phyloP scores from a whole-genome alignment of 2,797 vertebrate genomes.

The Melanotaenia boesemani region DNA sequence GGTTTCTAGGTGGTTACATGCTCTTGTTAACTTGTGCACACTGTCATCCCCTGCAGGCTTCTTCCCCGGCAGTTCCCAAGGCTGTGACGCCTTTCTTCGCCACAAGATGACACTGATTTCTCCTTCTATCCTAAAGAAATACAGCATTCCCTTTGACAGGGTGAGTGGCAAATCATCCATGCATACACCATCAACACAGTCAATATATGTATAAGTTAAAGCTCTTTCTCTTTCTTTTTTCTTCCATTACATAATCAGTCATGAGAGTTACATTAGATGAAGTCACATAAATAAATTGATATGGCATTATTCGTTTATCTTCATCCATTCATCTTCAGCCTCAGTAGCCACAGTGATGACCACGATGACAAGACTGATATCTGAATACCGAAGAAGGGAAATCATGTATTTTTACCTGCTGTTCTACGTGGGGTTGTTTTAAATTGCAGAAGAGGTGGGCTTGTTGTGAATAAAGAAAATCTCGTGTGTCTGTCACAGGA shows the following conservation, averaged over 20 bases:
- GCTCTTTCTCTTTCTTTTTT: neutral
- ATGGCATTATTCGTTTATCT: neutral
- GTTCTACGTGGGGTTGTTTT: neutral
- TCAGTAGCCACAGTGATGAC: neutral
- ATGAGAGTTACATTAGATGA: neutral
- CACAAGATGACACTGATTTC: slow-evolving; percentile 99
- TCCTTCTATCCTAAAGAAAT: slow-evolving; percentile 97
- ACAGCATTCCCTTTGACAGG: slow-evolving; percentile 95
- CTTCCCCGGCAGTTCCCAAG: slow-evolving; percentile 97
- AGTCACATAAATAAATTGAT: neutral
- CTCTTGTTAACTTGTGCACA: neutral
- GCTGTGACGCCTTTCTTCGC: slow-evolving; percentile 96
- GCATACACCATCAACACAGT: neutral
- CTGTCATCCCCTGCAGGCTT: slow-evolving; percentile 84
- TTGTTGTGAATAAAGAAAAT: slow-evolving; percentile 35
- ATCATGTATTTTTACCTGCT: neutral
- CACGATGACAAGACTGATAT: neutral
- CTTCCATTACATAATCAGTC: neutral
- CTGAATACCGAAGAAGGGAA: neutral
- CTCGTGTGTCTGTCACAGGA: slow-evolving; percentile 28
- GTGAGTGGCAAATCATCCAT: slow-evolving; percentile 75
- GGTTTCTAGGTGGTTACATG: neutral
- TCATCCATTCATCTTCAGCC: neutral
- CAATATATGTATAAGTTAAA: neutral
- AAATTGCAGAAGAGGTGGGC: slow-evolving; percentile 12